phyloP scores from a whole-genome alignment of 2,888 invertebrate species.

The Orthonevra nobilis region DNA sequence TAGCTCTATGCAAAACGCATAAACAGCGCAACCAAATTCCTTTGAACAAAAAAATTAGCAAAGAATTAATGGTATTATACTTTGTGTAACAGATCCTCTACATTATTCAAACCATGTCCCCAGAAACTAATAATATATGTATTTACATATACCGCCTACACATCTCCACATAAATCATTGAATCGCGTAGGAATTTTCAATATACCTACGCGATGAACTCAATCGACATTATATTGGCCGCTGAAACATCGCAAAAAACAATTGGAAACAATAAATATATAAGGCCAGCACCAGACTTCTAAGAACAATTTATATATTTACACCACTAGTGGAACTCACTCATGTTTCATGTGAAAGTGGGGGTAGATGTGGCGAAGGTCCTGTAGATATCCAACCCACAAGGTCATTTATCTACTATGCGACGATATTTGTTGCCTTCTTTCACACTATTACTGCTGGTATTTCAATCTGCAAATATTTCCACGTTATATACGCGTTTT shows the following conservation, averaged over 20 bases:
- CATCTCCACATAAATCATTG: no score
- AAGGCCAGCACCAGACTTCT: background rate
- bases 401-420: background rate
- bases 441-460: constrained; percentile 7
- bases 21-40: no score
- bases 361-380: background rate
- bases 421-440: constrained; percentile 9
- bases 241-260: background rate
- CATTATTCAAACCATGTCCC: no score
- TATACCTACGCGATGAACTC: background rate
- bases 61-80: no score
- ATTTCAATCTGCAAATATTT: constrained; percentile 48
- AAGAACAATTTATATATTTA: constrained; percentile 6
- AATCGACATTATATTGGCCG: background rate
- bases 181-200: constrained; percentile 28
- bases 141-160: no score
- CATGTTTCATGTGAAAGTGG: no score
- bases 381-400: background rate
- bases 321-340: constrained; percentile 6
- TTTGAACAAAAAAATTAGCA: no score
- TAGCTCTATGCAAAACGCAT: no score
- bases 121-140: no score
- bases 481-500: constrained; percentile 16
- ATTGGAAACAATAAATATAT: background rate
- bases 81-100: no score